Evolutionary conservation across 1,140 invertebrate species (phyloP).

Genomic region (Mesaphorura yosii): DNA sequence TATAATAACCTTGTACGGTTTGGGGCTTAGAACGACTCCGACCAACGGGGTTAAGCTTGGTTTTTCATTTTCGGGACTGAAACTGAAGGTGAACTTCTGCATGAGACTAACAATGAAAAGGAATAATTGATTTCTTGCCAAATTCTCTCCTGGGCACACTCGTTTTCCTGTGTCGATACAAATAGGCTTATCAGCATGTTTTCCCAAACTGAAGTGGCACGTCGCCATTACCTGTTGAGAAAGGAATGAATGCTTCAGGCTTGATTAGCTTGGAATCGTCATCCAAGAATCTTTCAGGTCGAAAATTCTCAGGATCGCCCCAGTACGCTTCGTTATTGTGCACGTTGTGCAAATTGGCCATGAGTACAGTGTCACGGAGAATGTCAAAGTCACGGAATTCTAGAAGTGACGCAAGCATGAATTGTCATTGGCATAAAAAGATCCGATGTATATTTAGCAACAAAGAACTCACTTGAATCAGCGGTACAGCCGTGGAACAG

Average conservation of each 20-base stretch:
- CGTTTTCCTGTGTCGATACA: conserved; percentile 18
- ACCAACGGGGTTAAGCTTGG: conserved; percentile 18
- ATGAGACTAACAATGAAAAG: conserved; percentile 23
- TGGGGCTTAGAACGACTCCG: conserved; percentile 24
- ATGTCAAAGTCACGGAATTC: conserved; percentile 23
- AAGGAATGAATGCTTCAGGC: conserved; percentile 42
- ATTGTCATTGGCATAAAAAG: not conserved
- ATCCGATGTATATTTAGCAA: conserved; percentile 31
- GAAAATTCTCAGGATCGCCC: conserved; percentile 57
- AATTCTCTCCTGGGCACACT: conserved; percentile 28
- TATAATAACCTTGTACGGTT: conserved; percentile 12
- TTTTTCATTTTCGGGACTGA: not conserved
- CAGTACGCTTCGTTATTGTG: conserved; percentile 59
- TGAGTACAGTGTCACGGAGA: conserved; percentile 63
- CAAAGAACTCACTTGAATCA: conserved; percentile 43
- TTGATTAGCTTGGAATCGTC: conserved; percentile 47
- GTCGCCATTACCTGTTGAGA: conserved; percentile 23
- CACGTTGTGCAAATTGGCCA: conserved; percentile 65
- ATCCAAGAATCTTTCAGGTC: conserved; percentile 63
- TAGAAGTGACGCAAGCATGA: not conserved
- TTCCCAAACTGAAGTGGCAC: not conserved
- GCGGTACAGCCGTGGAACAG: conserved; percentile 62
- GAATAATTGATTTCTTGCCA: conserved; percentile 27
- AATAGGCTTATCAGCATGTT: not conserved
- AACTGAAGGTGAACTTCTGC: conserved; percentile 22